These are phyloP conservation scores for Osmerus mordax DNA, from an alignment of 2,113 vertebrate species.

Conservation along the genomic window DNA sequence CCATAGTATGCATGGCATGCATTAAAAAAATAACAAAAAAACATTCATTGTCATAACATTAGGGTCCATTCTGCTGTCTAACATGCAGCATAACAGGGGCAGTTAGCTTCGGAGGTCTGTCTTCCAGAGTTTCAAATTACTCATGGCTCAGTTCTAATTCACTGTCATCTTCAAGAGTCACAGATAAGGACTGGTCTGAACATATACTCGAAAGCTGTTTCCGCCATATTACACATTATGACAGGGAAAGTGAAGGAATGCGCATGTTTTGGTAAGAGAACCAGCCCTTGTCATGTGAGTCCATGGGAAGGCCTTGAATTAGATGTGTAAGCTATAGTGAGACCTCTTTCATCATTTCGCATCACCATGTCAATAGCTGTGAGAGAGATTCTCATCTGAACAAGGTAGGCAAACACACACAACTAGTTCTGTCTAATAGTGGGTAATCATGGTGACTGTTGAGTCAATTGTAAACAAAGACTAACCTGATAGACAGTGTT, in stretches of 20 bases:
- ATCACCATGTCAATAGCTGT: neutral
- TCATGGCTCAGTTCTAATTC: neutral
- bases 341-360: neutral
- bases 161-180: neutral
- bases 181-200: no score
- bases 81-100: neutral
- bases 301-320: neutral
- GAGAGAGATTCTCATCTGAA: neutral
- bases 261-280: no score
- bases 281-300: no score
- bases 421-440: no score
- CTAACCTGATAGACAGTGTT: no score
- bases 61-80: neutral
- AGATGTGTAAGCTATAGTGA: neutral
- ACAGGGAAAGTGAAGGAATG: no score
- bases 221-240: no score
- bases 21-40: neutral
- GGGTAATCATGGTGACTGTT: no score
- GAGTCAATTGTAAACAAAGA: no score
- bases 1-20: conserved; percentile 1
- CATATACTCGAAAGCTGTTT: no score
- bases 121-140: neutral
- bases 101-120: neutral
- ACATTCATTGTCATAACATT: conserved; percentile 4
- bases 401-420: no score